Evolutionary conservation across 2,888 invertebrate species (phyloP), one percentile per base, ranked within the genome.

Genomic region (Lasioglossum leucozonium): DNA sequence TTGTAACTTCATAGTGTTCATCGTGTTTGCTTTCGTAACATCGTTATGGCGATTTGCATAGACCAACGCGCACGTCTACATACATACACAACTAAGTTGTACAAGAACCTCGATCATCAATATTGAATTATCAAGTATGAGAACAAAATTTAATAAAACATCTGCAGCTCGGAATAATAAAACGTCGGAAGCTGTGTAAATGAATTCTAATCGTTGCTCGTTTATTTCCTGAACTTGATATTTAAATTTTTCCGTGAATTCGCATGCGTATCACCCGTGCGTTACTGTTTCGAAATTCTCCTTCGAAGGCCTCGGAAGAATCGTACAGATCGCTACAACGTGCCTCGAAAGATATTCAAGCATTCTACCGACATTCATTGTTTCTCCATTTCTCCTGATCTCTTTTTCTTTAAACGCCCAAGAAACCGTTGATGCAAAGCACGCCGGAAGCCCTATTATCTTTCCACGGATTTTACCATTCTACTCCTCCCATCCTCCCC

Each of bases 391-490:
- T 30, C n/a, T 16, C 10, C 8, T 13, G 16, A 47, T 34, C 30
- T 18, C 58, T 37, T 71, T 81, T 81, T 58, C 58, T 81, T 81
- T 51, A 75, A 75, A 40, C 16, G 44, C 26, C 42, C 37, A 26
- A 37, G 74, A 40, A 67, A 62, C 6, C 40, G 30, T 11, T n/a
- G 40, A 65, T 55, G 47, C 16, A 51, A 74, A 72, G 34, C 55
- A 62, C 42, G 44, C 30, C 47, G 34, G 22, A 34, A 42, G 40
- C 16, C 8, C 34, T 34, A 44, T 78, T 79, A 79, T 65, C 55
- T 65, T 65, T 79, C 40, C 71, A 55, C 85, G 72, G 75, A 65
- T 73, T 79, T 84, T 85, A 65, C 78, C 85, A 85, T 85, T 79
- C 78, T 42, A 62, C 79, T 72, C 71, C 34, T 22, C 30, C 74